Evolutionary conservation across 2,797 vertebrate species (phyloP), one percentile per base, ranked within the genome.

Genomic region (Fundulus diaphanus): DNA sequence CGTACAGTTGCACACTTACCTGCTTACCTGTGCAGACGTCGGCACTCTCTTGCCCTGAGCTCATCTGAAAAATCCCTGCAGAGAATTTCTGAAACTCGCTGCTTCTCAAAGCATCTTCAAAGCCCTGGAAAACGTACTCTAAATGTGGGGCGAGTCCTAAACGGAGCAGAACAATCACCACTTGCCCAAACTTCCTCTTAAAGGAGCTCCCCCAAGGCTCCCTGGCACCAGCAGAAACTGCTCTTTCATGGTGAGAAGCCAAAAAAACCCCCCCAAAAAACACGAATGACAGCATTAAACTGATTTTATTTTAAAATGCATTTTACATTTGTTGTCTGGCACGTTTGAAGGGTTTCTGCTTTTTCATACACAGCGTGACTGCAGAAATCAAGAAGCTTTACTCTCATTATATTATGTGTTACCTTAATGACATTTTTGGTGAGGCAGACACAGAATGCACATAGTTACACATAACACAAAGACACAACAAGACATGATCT

Each of bases 101-200:
- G 54, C 72, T 80, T 70, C 80, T 80, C 77, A 76, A 40, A 70
- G 79, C n/a, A 76, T 81, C 87, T 90, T 90, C 85, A 90, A 88
- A 92, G 88, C 73, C 40, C 76, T 68, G 35, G 49, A 13, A 84
- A 61, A 80, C 71, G 80, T 83, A 27, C 69, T 54, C 70, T 35
- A 70, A 76, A 83, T 81, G 67, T 71, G 72, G 63, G 84, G 59
- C 9, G 68, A 72, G 80, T 77, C 71, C 72, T 66, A 78, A n/a
- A 83, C 67, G 31, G 68, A 82, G 82, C 48, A 44, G 52, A 86
- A 86, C 83, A 76, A 61, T 72, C 76, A 68, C 83, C 77, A 78
- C 70, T 46, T 48, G 22, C 31, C 52, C 42, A 72, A 52, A 52
- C 74, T 33, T 65, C 78, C 52, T 73, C 73, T 67, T 68, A 68